Base-by-base conservation (phyloP, 2,113 vertebrate genomes). In the Chunga burmeisteri region DNA sequence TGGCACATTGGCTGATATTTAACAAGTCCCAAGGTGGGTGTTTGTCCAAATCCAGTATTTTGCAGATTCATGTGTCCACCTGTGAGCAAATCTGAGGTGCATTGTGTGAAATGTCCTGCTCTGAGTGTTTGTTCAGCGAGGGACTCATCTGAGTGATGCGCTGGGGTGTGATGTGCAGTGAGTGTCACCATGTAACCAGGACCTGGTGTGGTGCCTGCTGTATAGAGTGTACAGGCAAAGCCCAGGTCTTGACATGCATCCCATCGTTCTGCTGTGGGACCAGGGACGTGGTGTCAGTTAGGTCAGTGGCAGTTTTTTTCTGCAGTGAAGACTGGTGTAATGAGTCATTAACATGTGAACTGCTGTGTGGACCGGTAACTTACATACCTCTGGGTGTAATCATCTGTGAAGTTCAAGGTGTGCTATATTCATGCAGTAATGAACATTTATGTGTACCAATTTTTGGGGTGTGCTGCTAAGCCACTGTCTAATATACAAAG, bases 131-230 rank as follows among this genome's bases (percentile, higher is more conserved):
- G 21, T 50, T 81, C 15, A 42, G 13, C 1, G 1, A 38, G 25
- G 4, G 62, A 14, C 29, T 55, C 2, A 13, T 16, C 1, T 0
- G 3, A 32, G 62, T 38, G 38, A 14, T 44, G 0, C 11, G 1
- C 1, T 15, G 18, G 50, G 34, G 14, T n/a, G 30, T 30, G 62
- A 23, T 70, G 49, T 15, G 36, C 29, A 5, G 10, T 55, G 38
- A n/a, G 11, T 46, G 19, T 80, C n/a, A 30, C n/a, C 5, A 0
- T 2, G 25, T 12, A 9, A 8, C 42, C 27, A 27, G 38, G 18
- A 19, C 46, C 3, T 5, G 6, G 34, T 21, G 30, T 40, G 38
- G n/a, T 86, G 36, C 46, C 55, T 26, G 19, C 40, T 17, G 3
- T 9, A 15, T 4, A 10, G 32, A 18, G 13, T 5, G 38, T 65